Conservation (phyloP, 35 echinoderm and acorn worm genomes). For the Heliocidaris tuberculata region DNA sequence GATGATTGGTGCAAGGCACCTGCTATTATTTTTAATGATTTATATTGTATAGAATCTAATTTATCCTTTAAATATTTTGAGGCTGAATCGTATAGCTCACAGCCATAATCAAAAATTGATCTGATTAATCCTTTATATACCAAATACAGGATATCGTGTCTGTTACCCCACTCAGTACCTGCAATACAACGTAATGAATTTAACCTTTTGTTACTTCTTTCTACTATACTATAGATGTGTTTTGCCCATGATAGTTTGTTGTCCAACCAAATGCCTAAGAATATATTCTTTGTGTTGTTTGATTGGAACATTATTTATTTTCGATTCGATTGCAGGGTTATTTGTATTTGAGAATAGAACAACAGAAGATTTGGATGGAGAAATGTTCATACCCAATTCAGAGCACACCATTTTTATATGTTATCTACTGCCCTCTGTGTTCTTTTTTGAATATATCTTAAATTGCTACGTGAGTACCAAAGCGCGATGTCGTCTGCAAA, state of each 20-base stretch:
- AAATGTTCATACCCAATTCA: background rate
- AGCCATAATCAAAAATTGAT: too few species aligned
- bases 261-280: too few species aligned
- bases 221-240: too few species aligned
- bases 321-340: background rate
- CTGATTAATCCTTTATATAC: too few species aligned
- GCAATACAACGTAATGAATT: too few species aligned
- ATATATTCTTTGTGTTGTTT: background rate
- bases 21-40: background rate
- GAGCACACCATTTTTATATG: conserved; percentile 16
- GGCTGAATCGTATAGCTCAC: background rate
- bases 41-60: background rate
- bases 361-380: background rate
- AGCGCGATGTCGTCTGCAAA: conserved; percentile 43
- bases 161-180: too few species aligned
- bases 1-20: background rate
- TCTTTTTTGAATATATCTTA: background rate
- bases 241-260: too few species aligned
- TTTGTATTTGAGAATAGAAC: conserved; percentile 22
- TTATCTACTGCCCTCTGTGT: background rate
- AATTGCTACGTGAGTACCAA: conserved; percentile 12
- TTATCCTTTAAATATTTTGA: background rate
- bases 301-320: background rate
- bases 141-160: too few species aligned
- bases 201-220: too few species aligned